Base-by-base conservation (phyloP, 2,113 vertebrate genomes). In the Amazona vittata region DNA sequence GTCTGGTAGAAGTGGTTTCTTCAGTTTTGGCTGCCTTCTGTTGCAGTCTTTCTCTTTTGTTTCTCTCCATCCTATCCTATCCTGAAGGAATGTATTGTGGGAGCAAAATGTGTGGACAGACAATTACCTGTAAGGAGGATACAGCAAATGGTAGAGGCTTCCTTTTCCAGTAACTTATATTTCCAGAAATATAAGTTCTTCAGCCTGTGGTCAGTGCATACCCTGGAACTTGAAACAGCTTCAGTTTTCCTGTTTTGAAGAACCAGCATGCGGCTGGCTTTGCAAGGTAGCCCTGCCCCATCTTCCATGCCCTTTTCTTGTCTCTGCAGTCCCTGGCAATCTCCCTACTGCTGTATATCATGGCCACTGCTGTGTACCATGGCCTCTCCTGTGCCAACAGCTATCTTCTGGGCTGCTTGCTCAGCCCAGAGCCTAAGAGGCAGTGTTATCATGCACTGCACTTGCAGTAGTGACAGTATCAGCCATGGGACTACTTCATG, bases 371-470 rank as follows among this genome's bases (percentile, higher is more conserved):
- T 41, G 39, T 41, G 39, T 41, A 41, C 39, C 24, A 6, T 7
- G 47, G 20, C 24, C 24, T 74, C 20, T 69, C 1, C 2, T 22
- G 24, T 65, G 33, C 65, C 37, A 35, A 37, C 49, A 60, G 18
- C 44, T 62, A 37, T 25, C 57, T 46, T 43, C 71, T 49, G 47
- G 46, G 22, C 47, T 79, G 21, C 35, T 70, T 80, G 19, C 24
- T 70, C n/a, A 60, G 44, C 37, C 37, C 47, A 16, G 47, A 46
- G 26, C 37, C 64, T 39, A 21, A 8, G 20, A 55, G 22, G 29
- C 76, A 55, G 21, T 1, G 1, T 47, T 68, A 12, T 12, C 11
- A 18, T 0, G 4, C 6, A 0, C 3, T 3, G 5, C 11, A 1
- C 13, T 41, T 59, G 37, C 14, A 28, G 16, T 25, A 39, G 10